Percentiles rank a stretch among this genome's conserved stretches.
phyloP scores from a whole-genome alignment of 2,888 invertebrate genomes.

The Caenorhabditis japonica region DNA sequence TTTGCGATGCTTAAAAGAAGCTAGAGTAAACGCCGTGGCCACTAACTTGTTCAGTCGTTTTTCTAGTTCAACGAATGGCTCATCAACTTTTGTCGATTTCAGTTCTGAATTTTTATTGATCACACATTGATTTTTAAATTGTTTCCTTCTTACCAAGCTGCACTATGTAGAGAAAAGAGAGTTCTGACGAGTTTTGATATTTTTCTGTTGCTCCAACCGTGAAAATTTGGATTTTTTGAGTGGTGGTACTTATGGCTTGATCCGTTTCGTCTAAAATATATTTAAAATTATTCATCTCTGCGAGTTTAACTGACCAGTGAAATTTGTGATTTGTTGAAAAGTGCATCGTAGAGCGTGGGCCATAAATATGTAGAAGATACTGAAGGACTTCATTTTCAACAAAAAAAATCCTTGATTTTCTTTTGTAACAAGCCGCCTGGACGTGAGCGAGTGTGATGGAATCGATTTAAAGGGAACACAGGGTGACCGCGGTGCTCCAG shows the following conservation, averaged over 20 bases:
- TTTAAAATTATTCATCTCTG: no score
- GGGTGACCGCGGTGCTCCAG: constrained; percentile 15
- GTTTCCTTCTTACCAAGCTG: constrained; percentile 41
- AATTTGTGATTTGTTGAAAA: no score
- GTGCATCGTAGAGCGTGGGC: no score
- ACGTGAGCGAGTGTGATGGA: constrained; percentile 2
- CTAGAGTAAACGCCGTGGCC: constrained; percentile 25
- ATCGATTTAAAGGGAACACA: constrained; percentile 16
- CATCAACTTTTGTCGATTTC: constrained; percentile 34
- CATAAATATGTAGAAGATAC: no score
- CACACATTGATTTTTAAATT: no score
- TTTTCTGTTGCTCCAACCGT: constrained; percentile 14
- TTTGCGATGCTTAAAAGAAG: constrained; percentile 42
- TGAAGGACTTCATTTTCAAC: no score
- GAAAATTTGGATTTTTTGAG: background rate
- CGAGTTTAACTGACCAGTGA: no score
- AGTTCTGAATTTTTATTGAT: constrained; percentile 33
- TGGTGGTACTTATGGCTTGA: background rate
- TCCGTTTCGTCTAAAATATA: no score
- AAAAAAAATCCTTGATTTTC: background rate
- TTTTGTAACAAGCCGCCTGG: constrained; percentile 13
- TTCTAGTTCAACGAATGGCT: constrained; percentile 30
- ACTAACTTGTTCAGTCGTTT: constrained; percentile 31
- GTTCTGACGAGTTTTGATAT: constrained; percentile 29
- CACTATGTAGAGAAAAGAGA: constrained; percentile 29